Percentiles rank a stretch among this genome's conserved stretches.
phyloP scores from a whole-genome alignment of 2,888 invertebrate genomes.

The Pristionchus fissidentatus region DNA sequence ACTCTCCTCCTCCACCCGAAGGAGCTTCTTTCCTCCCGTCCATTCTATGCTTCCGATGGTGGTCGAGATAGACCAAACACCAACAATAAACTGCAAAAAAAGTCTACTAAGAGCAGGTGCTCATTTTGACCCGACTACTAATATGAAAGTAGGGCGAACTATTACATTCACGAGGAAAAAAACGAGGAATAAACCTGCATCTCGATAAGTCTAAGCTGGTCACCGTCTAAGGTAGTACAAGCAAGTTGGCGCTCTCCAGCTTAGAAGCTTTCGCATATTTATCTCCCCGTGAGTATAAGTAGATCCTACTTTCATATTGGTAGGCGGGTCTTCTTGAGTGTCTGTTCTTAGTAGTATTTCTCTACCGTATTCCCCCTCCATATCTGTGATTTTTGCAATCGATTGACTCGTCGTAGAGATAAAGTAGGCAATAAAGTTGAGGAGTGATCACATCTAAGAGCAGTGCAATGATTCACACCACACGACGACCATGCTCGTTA shows the following conservation, averaged over 20 bases:
- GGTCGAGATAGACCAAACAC: slow-evolving; percentile 15
- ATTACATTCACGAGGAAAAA: too few species aligned
- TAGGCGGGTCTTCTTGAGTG: background rate
- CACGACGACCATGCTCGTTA: slow-evolving; percentile 35
- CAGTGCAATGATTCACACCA: slow-evolving; percentile 34
- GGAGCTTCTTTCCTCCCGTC: slow-evolving; percentile 25
- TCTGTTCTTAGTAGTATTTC: background rate
- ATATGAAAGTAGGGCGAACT: too few species aligned
- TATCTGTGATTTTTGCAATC: background rate
- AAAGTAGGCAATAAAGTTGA: slow-evolving; percentile 41
- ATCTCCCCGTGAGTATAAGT: too few species aligned
- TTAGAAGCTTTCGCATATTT: too few species aligned
- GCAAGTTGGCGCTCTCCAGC: too few species aligned
- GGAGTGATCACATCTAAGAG: slow-evolving; percentile 1
- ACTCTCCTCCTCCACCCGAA: background rate
- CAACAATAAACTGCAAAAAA: background rate
- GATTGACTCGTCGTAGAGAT: slow-evolving; percentile 23
- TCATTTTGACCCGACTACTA: too few species aligned
- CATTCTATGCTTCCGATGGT: slow-evolving; percentile 44
- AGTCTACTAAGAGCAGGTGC: too few species aligned
- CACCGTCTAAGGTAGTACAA: too few species aligned
- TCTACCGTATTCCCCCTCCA: background rate
- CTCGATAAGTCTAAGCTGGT: too few species aligned
- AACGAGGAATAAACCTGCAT: too few species aligned
- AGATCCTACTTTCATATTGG: too few species aligned